Evolutionary conservation across 2,113 vertebrate genomes (phyloP), one percentile per base, ranked within the genome.

Genomic region (Tapirus terrestris): DNA sequence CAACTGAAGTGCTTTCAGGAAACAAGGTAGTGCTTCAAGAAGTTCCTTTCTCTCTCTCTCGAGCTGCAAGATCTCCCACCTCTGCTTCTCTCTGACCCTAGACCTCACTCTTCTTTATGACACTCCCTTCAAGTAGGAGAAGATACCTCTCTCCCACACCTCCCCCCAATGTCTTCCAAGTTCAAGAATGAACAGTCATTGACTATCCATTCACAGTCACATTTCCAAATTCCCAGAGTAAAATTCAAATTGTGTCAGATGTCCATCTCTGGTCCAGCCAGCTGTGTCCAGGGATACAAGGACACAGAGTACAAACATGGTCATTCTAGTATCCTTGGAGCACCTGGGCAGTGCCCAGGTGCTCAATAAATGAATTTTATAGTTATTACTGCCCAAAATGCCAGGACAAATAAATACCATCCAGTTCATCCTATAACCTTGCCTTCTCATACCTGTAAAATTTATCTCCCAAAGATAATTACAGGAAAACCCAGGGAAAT

Each of bases 381-480:
- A 53, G 73, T 83, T 77, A 86, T 97, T 91, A 87, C 70, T 91
- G 27, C 51, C 73, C 39, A 23, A 93, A 98, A 93, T 94, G 53
- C 85, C 91, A 95, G 51, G 84, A 90, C 33, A 97, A 96, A 95
- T 85, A 83, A 89, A 95, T 91, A 81, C 11, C 43, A 45, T 73
- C 56, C 7, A n/a, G 0, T 70, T 77, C 27, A 91, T 81, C 51
- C 36, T 76, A 89, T 83, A 96, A 83, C 48, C 33, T 95, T 96
- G 73, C 36, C 51, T 86, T 86, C 65, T 88, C 48, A 60, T 65
- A 93, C 63, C 39, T 53, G 8, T 84, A 83, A 96, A 33, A 96
- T 96, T 97, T 95, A 95, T 86, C 45, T 96, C 43, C 39, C 77
- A 80, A 75, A 96, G 91, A 83, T 76, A 97, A 94, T 97, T 94